phyloP scores from a whole-genome alignment of 2,797 vertebrate genomes.

The Clangula hyemalis region DNA sequence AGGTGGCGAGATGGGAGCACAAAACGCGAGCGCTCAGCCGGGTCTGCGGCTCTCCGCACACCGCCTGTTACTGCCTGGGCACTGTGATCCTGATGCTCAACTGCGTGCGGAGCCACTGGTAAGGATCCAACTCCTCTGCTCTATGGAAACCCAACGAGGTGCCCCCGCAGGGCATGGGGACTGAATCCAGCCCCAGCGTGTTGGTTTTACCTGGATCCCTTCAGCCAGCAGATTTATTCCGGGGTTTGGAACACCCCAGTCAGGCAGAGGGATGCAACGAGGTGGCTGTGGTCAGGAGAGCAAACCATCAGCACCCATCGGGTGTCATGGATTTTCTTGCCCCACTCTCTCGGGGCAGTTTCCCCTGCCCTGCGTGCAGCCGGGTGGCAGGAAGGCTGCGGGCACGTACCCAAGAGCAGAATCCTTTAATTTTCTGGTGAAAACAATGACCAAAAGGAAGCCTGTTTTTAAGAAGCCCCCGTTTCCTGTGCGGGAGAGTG shows the following conservation, averaged over 20 bases:
- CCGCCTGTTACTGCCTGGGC: constrained; percentile 89
- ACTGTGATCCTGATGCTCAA: constrained; percentile 87
- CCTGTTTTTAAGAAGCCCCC: background rate
- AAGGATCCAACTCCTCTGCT: constrained; percentile 38
- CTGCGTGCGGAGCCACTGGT: constrained; percentile 91
- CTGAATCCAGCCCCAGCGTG: background rate
- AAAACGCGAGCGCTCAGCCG: constrained; percentile 82
- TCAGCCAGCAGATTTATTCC: background rate
- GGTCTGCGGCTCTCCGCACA: constrained; percentile 82
- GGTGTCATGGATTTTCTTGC: background rate
- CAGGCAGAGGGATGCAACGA: background rate
- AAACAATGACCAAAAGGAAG: background rate
- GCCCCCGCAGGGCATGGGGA: fast-evolving
- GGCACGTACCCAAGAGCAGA: background rate
- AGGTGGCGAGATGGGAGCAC: constrained; percentile 90
- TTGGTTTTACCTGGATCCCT: background rate
- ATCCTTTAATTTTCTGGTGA: background rate
- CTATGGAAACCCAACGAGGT: fast-evolving
- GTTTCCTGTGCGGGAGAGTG: constrained; percentile 13
- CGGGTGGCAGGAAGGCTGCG: background rate
- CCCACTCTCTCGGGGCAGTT: background rate
- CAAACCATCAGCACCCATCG: background rate
- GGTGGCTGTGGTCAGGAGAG: background rate
- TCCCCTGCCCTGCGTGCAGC: background rate
- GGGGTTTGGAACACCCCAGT: background rate